phyloP scores from a whole-genome alignment of 1,140 invertebrate species.

The Pinna nobilis region DNA sequence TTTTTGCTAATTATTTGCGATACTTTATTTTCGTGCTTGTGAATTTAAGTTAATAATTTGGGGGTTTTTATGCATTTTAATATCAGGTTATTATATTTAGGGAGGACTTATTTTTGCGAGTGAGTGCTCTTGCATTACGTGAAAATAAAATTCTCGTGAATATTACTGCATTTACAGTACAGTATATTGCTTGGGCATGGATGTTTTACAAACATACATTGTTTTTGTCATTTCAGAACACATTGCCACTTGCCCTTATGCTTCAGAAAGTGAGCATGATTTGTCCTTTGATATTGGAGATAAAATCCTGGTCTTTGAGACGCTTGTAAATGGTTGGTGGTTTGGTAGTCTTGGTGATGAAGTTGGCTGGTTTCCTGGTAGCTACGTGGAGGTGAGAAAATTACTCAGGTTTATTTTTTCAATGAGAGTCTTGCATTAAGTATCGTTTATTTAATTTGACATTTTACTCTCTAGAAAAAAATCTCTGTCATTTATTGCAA shows the following conservation, averaged over 20 bases:
- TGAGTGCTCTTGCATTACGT: no score
- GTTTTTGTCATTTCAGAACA: slow-evolving; percentile 50
- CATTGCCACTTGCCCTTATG: slow-evolving; percentile 39
- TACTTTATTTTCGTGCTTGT: no score
- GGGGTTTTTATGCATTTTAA: no score
- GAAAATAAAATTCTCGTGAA: no score
- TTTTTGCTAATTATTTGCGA: no score
- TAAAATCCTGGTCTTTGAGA: slow-evolving; percentile 55
- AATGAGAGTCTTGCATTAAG: background rate
- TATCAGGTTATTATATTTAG: no score
- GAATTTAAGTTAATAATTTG: no score
- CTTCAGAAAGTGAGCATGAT: slow-evolving; percentile 51
- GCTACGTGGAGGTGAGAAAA: slow-evolving; percentile 58
- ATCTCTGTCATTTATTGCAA: background rate
- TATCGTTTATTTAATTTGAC: background rate
- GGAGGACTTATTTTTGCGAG: no score
- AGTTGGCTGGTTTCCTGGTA: slow-evolving; percentile 65
- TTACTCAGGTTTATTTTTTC: background rate
- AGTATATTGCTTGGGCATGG: no score
- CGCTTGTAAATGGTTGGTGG: slow-evolving; percentile 66
- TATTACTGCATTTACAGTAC: no score
- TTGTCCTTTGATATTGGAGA: slow-evolving; percentile 61
- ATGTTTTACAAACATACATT: no score
- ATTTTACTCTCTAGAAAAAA: background rate
- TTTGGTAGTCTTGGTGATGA: slow-evolving; percentile 56